Conservation (phyloP, 2,888 invertebrate species). For the Drosophila leonis region DNA sequence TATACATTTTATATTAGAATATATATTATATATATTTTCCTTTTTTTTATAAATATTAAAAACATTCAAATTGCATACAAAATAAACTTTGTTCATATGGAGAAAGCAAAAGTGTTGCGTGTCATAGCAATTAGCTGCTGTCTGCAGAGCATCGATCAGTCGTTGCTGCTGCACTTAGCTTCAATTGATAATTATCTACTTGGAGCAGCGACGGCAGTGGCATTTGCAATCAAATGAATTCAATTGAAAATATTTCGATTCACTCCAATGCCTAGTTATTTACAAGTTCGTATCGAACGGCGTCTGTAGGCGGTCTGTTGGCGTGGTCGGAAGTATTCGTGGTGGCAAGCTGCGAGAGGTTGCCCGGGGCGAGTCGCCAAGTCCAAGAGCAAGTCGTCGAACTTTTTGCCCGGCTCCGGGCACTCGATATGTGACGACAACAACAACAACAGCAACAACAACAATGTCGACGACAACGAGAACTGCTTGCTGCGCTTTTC, state of each 20-base stretch:
- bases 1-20: background rate
- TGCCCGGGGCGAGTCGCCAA: slow-evolving; percentile 30
- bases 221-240: slow-evolving; percentile 63
- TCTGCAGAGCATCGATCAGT: background rate
- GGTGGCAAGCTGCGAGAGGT: slow-evolving; percentile 17
- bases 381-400: slow-evolving; percentile 39
- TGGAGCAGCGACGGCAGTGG: slow-evolving; percentile 5
- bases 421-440: slow-evolving; percentile 57
- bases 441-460: slow-evolving; percentile 23
- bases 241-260: slow-evolving; percentile 67
- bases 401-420: slow-evolving; percentile 42
- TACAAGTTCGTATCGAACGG: slow-evolving; percentile 51
- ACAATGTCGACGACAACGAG: slow-evolving; percentile 1
- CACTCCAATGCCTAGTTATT: slow-evolving; percentile 53
- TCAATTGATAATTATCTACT: slow-evolving; percentile 62
- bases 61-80: background rate
- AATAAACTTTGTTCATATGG: background rate
- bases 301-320: slow-evolving; percentile 14
- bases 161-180: background rate
- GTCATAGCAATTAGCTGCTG: background rate
- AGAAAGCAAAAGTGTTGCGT: background rate
- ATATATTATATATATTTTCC: no score
- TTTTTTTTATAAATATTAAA: no score
- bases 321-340: slow-evolving; percentile 45
- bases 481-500: slow-evolving; percentile 54